Evolutionary conservation across 2,797 vertebrate genomes (phyloP), one percentile per base, ranked within the genome.

Genomic region (Tokudaia muenninki): DNA sequence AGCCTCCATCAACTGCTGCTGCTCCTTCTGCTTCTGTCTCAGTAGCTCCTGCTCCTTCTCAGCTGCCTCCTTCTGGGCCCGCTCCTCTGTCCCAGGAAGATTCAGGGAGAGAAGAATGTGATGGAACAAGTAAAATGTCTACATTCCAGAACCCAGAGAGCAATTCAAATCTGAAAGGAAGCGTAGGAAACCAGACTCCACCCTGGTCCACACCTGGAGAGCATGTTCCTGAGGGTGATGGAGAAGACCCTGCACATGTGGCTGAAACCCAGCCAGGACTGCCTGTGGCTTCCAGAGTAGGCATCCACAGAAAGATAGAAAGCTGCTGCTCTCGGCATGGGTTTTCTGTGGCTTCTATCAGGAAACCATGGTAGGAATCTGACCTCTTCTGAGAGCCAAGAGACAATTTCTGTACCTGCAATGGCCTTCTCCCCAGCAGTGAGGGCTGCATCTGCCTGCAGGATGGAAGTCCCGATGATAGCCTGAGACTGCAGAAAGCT

Each of bases 361-460:
- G n/a, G 31, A 67, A 31, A 41, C 6, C 61, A 77, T 2, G 41
- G 13, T 13, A 6, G 37, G 31, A 75, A 19, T 16, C 55, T 13
- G 14, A 8, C 7, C 16, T 4, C 9, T 26, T 22, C 47, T 34
- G 1, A 55, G 34, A 87, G 14, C 29, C 3, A 65, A 34, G 0
- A 72, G 1, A 9, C 47, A 8, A 24, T 26, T 31, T 19, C 29
- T 44, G 0, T 96, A 97, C 97, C 97, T 95, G 57, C 96, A n/a
- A 93, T 7, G 59, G 78, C 72, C 52, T 95, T 98, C n/a, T 98
- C 72, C 1, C n/a, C 1, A 1, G 75, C 80, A 0, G 82, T 87
- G 80, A 97, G 96, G 1, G 90, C 90, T 94, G 70, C 92, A 29
- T 97, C 97, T 61, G 95, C 44, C 57, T 97, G 70, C 77, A 97